A percentile compares a stretch with the other conserved stretches of the same genome.
These are phyloP conservation scores for Tetramorium bicarinatum DNA, from an alignment of 2,888 invertebrate genomes.

Conservation along the genomic window DNA sequence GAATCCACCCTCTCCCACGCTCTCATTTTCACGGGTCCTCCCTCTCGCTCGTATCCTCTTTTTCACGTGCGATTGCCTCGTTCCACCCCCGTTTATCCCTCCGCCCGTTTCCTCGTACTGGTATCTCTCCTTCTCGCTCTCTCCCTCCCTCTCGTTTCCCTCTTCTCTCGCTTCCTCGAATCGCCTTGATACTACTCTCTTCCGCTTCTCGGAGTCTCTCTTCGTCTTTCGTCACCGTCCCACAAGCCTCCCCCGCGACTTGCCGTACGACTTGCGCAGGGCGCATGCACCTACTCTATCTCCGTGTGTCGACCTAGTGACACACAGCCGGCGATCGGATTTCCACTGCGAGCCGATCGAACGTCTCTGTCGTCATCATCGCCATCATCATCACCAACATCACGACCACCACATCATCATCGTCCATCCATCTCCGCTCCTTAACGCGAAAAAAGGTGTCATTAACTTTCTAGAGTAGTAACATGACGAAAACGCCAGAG, in stretches of 20 bases:
- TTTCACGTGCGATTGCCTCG: slow-evolving; percentile 38
- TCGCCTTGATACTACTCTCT: slow-evolving; percentile 45
- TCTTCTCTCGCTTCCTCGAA: slow-evolving; percentile 19
- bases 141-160: slow-evolving; percentile 6
- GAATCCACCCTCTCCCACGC: slow-evolving; percentile 17
- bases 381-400: not conserved
- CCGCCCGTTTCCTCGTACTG: not conserved
- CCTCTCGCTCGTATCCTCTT: slow-evolving; percentile 39
- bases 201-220: slow-evolving; percentile 33
- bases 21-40: slow-evolving; percentile 24
- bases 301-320: slow-evolving; percentile 59
- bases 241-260: slow-evolving; percentile 26
- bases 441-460: slow-evolving; percentile 27
- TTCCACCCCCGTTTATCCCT: slow-evolving; percentile 16
- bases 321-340: slow-evolving; percentile 60
- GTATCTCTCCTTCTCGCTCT: not conserved
- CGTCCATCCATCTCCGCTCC: not conserved
- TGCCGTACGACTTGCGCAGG: slow-evolving; percentile 46
- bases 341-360: slow-evolving; percentile 55
- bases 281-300: slow-evolving; percentile 58
- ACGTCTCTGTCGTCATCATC: slow-evolving; percentile 8
- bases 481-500: not conserved
- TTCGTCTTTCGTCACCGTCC: slow-evolving; percentile 42
- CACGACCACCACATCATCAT: not conserved
- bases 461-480: slow-evolving; percentile 45